Evolutionary conservation across 2,797 vertebrate genomes (phyloP).

Genomic region (Chelonia mydas): DNA sequence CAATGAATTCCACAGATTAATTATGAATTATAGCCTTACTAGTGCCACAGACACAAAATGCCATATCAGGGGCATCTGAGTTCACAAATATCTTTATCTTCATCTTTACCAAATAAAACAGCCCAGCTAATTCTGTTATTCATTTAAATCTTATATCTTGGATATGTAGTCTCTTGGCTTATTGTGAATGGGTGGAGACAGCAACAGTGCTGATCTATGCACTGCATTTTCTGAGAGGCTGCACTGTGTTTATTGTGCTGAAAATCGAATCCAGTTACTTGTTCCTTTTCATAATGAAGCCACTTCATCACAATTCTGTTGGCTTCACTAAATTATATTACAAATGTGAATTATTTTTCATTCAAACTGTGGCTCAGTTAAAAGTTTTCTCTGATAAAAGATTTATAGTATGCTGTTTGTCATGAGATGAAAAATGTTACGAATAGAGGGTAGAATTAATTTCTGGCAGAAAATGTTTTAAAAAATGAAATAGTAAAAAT

Average conservation of each 20-base stretch:
- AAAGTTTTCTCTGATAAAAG: neutral
- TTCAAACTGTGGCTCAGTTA: neutral
- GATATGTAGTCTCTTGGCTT: neutral
- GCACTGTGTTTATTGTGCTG: neutral
- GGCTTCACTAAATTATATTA: neutral
- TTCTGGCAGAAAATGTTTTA: neutral
- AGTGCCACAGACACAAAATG: neutral
- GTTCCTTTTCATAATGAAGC: neutral
- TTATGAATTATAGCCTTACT: neutral
- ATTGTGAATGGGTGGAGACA: neutral
- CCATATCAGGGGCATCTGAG: neutral
- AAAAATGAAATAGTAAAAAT: neutral
- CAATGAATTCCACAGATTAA: neutral
- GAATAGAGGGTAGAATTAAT: neutral
- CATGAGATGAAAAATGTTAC: neutral
- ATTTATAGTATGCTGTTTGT: neutral
- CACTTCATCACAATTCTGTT: neutral
- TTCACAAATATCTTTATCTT: neutral
- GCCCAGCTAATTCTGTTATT: neutral
- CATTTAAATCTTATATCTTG: neutral
- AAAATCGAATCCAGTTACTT: neutral
- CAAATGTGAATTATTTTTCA: neutral
- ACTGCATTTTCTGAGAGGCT: neutral
- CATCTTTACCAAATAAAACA: neutral
- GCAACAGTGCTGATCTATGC: neutral